Evolutionary conservation across 2,888 invertebrate genomes (phyloP).

Genomic region (Cactoblastis cactorum): DNA sequence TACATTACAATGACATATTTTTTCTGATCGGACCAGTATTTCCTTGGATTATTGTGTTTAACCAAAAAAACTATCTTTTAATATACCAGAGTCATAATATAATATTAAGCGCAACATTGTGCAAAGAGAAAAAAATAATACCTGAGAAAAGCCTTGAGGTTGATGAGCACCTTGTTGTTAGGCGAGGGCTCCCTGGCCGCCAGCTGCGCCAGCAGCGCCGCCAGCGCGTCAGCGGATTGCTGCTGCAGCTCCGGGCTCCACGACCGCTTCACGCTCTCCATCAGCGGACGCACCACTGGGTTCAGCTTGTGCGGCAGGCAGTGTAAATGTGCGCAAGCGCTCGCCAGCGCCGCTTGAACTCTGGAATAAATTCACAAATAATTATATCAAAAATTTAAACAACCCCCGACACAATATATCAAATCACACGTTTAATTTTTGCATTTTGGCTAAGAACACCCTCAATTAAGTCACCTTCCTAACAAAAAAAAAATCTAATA

Average conservation of each 20-base stretch:
- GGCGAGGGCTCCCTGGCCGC: conserved; percentile 87
- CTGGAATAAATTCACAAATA: conserved; percentile 65
- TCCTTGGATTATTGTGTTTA: no score
- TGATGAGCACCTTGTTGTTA: conserved; percentile 84
- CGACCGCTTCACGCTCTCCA: conserved; percentile 96
- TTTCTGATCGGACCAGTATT: no score
- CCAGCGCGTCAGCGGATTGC: conserved; percentile 88
- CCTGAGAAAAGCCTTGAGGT: conserved; percentile 68
- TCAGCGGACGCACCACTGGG: conserved; percentile 95
- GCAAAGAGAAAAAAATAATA: conserved; percentile 22
- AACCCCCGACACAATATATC: no score
- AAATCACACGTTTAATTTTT: no score
- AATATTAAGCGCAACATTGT: no score
- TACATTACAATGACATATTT: no score
- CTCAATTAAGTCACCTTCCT: no score
- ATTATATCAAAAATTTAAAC: no score
- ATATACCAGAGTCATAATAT: no score
- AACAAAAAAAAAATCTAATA: no score
- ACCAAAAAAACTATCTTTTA: no score
- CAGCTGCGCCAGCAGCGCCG: conserved; percentile 87
- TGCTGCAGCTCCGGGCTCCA: conserved; percentile 88
- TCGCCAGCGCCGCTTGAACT: conserved; percentile 88
- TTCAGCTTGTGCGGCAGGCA: conserved; percentile 92
- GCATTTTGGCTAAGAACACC: no score
- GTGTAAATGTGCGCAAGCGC: conserved; percentile 89